Percentiles rank a stretch among this genome's conserved stretches.
These are phyloP conservation scores for Ectemnius lituratus DNA, from an alignment of 2,888 invertebrate genomes.

Conservation along the genomic window DNA sequence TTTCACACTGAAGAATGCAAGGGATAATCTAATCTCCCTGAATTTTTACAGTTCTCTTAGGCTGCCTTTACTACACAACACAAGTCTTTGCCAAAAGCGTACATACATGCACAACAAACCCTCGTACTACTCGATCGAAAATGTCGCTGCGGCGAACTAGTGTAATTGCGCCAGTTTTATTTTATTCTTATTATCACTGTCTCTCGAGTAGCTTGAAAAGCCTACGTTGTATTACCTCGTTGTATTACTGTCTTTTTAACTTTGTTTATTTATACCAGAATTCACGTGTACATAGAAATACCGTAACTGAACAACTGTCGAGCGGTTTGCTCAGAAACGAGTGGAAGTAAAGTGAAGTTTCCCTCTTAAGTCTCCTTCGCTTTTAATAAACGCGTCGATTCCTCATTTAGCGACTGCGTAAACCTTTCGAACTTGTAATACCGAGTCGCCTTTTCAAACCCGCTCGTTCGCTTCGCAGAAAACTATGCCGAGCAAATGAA, in stretches of 20 bases:
- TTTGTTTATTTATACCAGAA: constrained; percentile 36
- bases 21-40: background rate
- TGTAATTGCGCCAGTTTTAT: constrained; percentile 6
- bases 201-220: constrained; percentile 6
- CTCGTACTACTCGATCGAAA: too few species aligned
- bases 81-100: background rate
- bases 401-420: too few species aligned
- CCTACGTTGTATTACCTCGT: constrained; percentile 31
- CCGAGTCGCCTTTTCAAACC: background rate
- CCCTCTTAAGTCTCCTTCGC: background rate
- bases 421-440: too few species aligned
- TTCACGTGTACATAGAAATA: constrained; percentile 21
- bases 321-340: constrained; percentile 10
- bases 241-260: constrained; percentile 20
- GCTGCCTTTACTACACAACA: background rate
- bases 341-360: constrained; percentile 5
- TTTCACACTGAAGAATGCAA: background rate
- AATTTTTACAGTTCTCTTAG: background rate
- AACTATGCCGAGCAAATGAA: background rate
- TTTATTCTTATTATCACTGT: constrained; percentile 1
- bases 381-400: background rate
- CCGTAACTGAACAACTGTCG: constrained; percentile 20
- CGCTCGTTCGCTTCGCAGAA: background rate
- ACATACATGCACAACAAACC: too few species aligned
- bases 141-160: background rate